A percentile compares a stretch with the other conserved stretches of the same genome.
phyloP scores from a whole-genome alignment of 2,888 invertebrate species.

The Gryllus longicercus region DNA sequence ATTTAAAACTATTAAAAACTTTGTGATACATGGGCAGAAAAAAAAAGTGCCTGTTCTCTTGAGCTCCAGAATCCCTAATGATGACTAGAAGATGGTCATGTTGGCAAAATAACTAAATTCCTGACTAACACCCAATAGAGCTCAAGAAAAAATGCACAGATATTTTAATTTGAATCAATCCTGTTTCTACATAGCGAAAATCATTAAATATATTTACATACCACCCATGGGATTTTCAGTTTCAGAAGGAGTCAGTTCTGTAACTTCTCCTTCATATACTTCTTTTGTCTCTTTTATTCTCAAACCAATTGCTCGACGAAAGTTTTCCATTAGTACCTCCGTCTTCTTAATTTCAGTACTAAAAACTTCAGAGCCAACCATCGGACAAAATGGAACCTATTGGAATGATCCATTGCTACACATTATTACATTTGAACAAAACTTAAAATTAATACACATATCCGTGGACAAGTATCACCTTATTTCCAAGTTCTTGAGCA shows the following conservation, averaged over 20 bases:
- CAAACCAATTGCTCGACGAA: constrained; percentile 93
- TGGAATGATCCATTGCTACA: not conserved
- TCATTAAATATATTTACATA: constrained; percentile 58
- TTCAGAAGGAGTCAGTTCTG: constrained; percentile 95
- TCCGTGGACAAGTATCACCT: constrained; percentile 49
- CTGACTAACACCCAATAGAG: too few species aligned
- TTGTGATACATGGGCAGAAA: too few species aligned
- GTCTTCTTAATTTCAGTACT: constrained; percentile 99
- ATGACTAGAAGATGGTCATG: too few species aligned
- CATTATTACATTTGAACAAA: too few species aligned
- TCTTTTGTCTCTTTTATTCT: constrained; percentile 95
- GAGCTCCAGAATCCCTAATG: too few species aligned
- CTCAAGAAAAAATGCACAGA: too few species aligned
- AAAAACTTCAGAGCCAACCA: constrained; percentile 93
- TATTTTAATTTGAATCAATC: too few species aligned
- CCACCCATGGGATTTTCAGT: constrained; percentile 96
- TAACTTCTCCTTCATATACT: constrained; percentile 99
- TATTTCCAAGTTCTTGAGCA: constrained; percentile 95
- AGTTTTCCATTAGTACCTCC: constrained; percentile 99
- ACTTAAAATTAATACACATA: not conserved
- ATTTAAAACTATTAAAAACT: too few species aligned
- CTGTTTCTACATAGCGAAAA: not conserved
- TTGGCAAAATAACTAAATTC: too few species aligned
- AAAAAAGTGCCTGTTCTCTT: too few species aligned
- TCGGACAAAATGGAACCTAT: constrained; percentile 81